Percentiles rank a stretch among this genome's conserved stretches.
Conservation (phyloP, 2,888 invertebrate genomes). For the Campoplex nolae region DNA sequence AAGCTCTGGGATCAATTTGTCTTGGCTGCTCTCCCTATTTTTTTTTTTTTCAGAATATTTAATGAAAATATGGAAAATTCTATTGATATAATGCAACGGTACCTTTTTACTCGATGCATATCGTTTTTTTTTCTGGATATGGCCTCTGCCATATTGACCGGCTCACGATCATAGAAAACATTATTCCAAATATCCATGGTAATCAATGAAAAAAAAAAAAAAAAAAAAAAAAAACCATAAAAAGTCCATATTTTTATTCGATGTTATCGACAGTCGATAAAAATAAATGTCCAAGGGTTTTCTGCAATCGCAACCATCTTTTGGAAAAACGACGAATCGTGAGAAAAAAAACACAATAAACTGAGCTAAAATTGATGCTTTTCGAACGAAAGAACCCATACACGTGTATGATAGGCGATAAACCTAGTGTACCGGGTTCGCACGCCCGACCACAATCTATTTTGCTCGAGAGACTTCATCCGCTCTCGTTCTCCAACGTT, state of each 20-base stretch:
- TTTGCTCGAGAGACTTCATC: conserved; percentile 56
- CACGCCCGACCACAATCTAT: conserved; percentile 61
- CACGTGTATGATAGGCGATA: conserved; percentile 6
- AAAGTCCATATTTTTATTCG: not conserved
- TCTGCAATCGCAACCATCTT: too few relatives aligned
- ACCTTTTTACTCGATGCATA: not conserved
- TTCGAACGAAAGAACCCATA: not conserved
- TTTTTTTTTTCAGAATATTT: too few relatives aligned
- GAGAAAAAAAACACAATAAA: not conserved
- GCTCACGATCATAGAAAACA: not conserved
- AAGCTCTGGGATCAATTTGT: conserved; percentile 34
- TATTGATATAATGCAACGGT: conserved; percentile 45
- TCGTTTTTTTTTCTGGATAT: not conserved
- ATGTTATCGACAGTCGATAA: not conserved
- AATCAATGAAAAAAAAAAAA: not conserved
- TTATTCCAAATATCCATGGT: not conserved
- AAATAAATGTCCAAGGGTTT: not conserved
- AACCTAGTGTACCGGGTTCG: conserved; percentile 18
- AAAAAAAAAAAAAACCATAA: not conserved
- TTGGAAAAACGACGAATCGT: not conserved
- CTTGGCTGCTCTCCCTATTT: not conserved
- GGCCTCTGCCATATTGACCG: not conserved
- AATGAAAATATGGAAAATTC: too few relatives aligned
- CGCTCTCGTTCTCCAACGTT: conserved; percentile 10
- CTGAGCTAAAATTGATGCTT: not conserved